Conservation (phyloP, 2,888 invertebrate species). For the Nomada ferruginata region DNA sequence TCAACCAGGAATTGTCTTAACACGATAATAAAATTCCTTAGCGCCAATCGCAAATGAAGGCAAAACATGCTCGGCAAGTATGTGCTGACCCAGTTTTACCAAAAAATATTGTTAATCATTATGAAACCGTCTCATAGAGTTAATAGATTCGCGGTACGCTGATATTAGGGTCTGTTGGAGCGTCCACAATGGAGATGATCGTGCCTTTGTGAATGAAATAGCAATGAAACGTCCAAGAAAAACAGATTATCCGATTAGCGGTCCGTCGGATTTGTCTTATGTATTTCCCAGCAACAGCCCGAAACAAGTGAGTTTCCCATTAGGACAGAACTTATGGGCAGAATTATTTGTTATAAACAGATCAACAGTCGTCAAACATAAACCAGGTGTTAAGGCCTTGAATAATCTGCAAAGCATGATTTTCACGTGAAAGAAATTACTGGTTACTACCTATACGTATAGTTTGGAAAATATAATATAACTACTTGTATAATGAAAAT, state of each 20-base stretch:
- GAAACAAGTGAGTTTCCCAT: conserved; percentile 61
- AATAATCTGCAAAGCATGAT: conserved; percentile 35
- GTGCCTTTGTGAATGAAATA: neutral
- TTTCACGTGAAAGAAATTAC: neutral
- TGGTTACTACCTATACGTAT: too few relatives aligned
- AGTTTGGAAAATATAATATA: neutral
- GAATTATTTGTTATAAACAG: conserved; percentile 74
- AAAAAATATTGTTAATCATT: neutral
- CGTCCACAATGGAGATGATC: neutral
- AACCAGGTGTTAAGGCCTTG: conserved; percentile 55
- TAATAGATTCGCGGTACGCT: conserved; percentile 4
- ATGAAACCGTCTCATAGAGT: neutral
- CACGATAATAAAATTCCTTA: too few relatives aligned
- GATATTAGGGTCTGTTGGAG: neutral
- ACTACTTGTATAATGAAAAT: neutral
- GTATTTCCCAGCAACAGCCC: conserved; percentile 16
- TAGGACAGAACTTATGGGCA: conserved; percentile 60
- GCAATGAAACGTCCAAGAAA: conserved; percentile 30
- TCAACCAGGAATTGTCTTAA: too few relatives aligned
- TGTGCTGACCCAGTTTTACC: neutral
- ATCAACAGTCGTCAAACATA: conserved; percentile 47
- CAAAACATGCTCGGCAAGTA: neutral
- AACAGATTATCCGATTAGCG: conserved; percentile 52
- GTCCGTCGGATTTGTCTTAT: conserved; percentile 52
- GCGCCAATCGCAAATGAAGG: too few relatives aligned